These are phyloP conservation scores for Nothocercus julius DNA, from an alignment of 2,113 vertebrate genomes.

Conservation along the genomic window DNA sequence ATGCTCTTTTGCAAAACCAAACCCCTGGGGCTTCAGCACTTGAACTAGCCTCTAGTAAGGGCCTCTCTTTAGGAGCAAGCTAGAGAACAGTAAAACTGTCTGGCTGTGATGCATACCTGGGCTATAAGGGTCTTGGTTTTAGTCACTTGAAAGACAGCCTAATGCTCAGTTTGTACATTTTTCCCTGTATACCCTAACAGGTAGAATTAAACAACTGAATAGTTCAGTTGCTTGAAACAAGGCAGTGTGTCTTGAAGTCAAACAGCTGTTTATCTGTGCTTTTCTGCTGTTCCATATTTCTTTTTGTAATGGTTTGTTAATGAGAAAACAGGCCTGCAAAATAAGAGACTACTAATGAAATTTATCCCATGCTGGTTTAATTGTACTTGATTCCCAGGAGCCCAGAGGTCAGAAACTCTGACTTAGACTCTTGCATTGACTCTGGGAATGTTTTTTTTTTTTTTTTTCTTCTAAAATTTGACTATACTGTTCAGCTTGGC, in stretches of 20 bases:
- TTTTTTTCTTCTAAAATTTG: neutral
- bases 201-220: neutral
- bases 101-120: neutral
- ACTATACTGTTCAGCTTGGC: constrained; percentile 16
- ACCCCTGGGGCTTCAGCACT: neutral
- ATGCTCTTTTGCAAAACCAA: neutral
- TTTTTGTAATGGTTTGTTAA: neutral
- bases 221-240: neutral
- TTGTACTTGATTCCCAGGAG: constrained; percentile 1
- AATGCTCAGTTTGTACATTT: neutral
- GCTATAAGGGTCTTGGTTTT: neutral
- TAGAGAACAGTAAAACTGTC: neutral
- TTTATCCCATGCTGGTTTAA: neutral
- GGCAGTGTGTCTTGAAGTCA: neutral
- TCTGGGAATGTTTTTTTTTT: neutral
- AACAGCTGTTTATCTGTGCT: neutral
- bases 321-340: neutral
- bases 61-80: neutral
- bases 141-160: neutral
- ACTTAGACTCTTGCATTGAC: neutral
- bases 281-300: neutral
- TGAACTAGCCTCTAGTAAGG: neutral
- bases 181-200: neutral
- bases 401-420: neutral
- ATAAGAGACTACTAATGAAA: neutral